Evolutionary conservation across 2,888 invertebrate genomes (phyloP), one percentile per base, ranked within the genome.

Genomic region (Aelia acuminata): DNA sequence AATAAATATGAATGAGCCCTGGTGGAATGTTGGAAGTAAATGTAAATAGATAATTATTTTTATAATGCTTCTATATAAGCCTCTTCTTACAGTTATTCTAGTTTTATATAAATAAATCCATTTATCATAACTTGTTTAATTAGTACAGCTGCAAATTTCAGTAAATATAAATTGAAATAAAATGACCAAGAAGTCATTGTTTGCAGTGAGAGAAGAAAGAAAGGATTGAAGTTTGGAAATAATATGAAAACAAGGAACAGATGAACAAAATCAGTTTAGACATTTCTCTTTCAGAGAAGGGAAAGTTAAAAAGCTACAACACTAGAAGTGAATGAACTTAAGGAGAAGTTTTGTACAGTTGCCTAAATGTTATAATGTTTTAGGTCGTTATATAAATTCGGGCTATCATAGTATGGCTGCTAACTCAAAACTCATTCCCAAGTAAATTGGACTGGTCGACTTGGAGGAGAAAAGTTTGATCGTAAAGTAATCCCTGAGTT

Each of bases 401-500:
- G 22, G 63, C 13, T 70, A 70, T 70, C 31, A 35, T 70, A 70
- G 63, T 70, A 70, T 70, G 63, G 35, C 63, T 70, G 31, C 63
- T 70, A 70, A 70, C 63, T 70, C 31, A 70, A 70, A 70, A 70
- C 63, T 70, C 63, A 70, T 70, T 70, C 63, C 63, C 13, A 35
- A 70, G 22, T 70, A 70, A 70, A 70, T 70, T 70, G 63, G 63
- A 70, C 63, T 31, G 63, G 63, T 35, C 15, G 63, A 70, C 63
- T 70, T 70, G 63, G 63, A 70, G 63, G 63, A 70, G 63, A 35
- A 70, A 70, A 70, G 63, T 70, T 70, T 70, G 63, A 70, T 70
- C 63, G 63, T 70, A 70, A 70, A 70, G 63, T 70, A 70, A 70
- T 70, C 63, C 63, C 63, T 70, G 63, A 70, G 63, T 70, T 70